Evolutionary conservation across 2,113 vertebrate species (phyloP).

Genomic region (Phaethon lepturus): DNA sequence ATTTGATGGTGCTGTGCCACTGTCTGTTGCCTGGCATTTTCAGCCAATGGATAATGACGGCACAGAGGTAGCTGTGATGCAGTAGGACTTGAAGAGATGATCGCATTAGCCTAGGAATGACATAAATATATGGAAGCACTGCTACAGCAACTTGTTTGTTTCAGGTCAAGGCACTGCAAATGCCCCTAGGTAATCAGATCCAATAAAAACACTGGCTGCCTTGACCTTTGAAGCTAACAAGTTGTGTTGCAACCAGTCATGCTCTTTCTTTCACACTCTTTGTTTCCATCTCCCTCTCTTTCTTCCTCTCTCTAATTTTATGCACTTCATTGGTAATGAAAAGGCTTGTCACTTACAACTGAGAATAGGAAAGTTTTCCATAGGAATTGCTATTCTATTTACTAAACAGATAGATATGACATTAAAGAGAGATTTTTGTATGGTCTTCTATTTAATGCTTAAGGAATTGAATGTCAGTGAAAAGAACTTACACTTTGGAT

Average conservation of each 20-base stretch:
- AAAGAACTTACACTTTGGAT: neutral
- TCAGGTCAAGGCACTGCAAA: constrained; percentile 10
- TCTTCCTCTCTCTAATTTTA: constrained; percentile 16
- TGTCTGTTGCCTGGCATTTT: constrained; percentile 10
- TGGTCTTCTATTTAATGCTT: neutral
- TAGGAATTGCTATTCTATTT: neutral
- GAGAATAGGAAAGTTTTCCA: neutral
- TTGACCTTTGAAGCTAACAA: constrained; percentile 62
- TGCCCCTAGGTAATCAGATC: constrained; percentile 26
- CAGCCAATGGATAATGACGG: neutral
- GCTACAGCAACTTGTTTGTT: constrained; percentile 19
- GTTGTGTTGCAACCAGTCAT: neutral
- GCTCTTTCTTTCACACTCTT: neutral
- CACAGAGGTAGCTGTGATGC: neutral
- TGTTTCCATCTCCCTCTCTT: neutral
- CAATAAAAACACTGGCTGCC: neutral
- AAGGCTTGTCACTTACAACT: neutral
- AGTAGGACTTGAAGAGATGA: neutral
- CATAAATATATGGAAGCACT: constrained; percentile 13
- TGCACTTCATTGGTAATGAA: neutral
- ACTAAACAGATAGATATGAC: neutral
- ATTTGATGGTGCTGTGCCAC: neutral
- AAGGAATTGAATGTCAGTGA: neutral
- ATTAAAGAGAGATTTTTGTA: neutral
- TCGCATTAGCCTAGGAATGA: constrained; percentile 3